Evolutionary conservation across 1,140 invertebrate genomes (phyloP), one percentile per base, ranked within the genome.

Genomic region (Eueides isabella): DNA sequence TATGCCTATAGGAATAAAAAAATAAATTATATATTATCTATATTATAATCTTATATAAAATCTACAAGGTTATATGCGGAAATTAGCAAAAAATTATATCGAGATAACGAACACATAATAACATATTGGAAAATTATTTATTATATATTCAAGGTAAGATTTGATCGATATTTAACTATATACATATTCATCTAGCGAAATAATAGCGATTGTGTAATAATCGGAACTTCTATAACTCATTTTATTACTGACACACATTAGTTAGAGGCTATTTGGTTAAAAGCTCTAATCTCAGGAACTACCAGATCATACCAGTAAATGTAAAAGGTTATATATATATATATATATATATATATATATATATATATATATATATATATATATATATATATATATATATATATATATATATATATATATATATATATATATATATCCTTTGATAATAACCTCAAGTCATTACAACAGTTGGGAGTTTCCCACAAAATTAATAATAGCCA

Each of bases 391-490:
- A 19, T 2, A 44, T 44, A 44, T n/a, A 44, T 44, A n/a, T 44
- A 44, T 44, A 6, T 44, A n/a, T 44, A 1, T 44, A 44, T 44
- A n/a, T 44, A 44, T 44, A n/a, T 38, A 44, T 44, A 6, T 44
- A n/a, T 44, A 44, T 2, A 48, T 48, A 48, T 48, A 23, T 48
- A 11, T 9, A 48, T 23, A 23, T 48, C 19, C 19, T 23, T 44
- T 5, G 2, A 26, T 55, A 23, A 55, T 55, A 55, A 23, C 7
- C 48, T 23, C 9, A 6, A 55, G 6, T 55, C 9, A 26, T 55
- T 55, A 26, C 26, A 55, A 11, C 48, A 55, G 2, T 26, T 55
- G 48, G 48, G 48, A 55, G 48, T 55, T 55, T 55, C 48, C 48
- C 48, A 55, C 23, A 55, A 26, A 55, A 55, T 55, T 26, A 55